Evolutionary conservation across 37 sponge, comb jelly and placozoan genomes (phyloP), one percentile per base, ranked within the genome.

Genomic region (Halisarca cf. caerulea): DNA sequence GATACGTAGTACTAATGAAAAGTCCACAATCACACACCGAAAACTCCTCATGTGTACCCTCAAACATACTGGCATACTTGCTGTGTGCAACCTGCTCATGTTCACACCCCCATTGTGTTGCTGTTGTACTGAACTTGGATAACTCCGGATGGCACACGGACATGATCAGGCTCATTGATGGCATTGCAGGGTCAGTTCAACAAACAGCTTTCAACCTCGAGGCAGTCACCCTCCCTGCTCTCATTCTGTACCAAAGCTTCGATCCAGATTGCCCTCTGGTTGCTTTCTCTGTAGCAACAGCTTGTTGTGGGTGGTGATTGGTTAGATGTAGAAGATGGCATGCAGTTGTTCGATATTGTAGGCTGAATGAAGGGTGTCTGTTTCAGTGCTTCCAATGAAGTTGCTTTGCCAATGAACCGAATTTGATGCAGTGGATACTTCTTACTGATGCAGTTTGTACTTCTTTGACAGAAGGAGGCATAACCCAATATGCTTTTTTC

Each of bases 161-260:
- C 73, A 18, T 87, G 43, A 93, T 82, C 6, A 90, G 62, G 70
- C 82, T 81, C 11, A 54, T 32, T 14, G 88, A 90, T 83, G 91
- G 91, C 25, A 28, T 39, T 7, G 23, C 23, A 7, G 85, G 80
- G 36, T 84, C 79, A 17, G 82, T 89, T 20, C 41, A 30, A 43
- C 84, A 85, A 55, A 73, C 92, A 34, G 69, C 61, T 80, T 88
- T 84, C 37, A 89, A 83, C 27, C 62, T 86, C 21, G 91, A 93
- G 34, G 88, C 88, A 39, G 90, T 93, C 21, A 93, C 47, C 37
- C 89, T 79, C 1, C 94, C 94, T 23, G 86, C 58, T 38, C 90
- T 47, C 47, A 84, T 39, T 33, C 69, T 83, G 43, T 70, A 93
- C 88, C 91, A 90, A 9, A 86, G 37, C 11, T 23, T 66, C 0